A percentile compares a stretch with the other conserved stretches of the same genome.
Conservation (phyloP, 2,888 invertebrate species). For the Pseudococcus longispinus region DNA sequence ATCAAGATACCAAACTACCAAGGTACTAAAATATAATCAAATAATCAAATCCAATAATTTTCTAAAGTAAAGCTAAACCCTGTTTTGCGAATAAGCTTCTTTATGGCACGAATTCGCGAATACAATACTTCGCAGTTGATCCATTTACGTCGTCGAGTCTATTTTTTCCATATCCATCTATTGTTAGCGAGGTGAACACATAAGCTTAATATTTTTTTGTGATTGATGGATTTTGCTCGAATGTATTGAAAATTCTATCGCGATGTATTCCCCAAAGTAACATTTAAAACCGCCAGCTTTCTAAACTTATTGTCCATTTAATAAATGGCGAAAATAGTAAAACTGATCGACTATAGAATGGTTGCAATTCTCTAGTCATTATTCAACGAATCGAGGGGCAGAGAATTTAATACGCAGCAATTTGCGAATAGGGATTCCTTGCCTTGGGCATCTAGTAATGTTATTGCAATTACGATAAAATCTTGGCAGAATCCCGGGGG, state of each 20-base stretch:
- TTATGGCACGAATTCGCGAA: neutral
- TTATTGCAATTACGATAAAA: conserved; percentile 19
- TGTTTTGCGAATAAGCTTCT: neutral
- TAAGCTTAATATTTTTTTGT: neutral
- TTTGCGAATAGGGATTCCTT: neutral
- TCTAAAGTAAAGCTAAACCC: neutral
- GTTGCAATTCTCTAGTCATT: neutral
- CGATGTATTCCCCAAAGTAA: neutral
- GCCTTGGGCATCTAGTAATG: neutral
- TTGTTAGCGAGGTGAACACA: neutral
- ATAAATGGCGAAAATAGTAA: conserved; percentile 3
- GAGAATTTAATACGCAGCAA: neutral
- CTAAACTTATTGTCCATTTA: conserved; percentile 25
- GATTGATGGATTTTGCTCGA: conserved; percentile 7
- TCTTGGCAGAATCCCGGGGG: neutral
- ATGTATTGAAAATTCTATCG: neutral
- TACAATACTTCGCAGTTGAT: neutral
- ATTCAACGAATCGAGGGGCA: neutral
- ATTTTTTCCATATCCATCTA: conserved; percentile 1
- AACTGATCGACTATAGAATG: neutral
- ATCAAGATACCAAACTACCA: neutral
- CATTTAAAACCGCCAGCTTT: neutral
- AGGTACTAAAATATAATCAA: neutral
- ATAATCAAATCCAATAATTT: neutral
- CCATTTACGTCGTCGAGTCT: neutral